Conservation (phyloP, 2,797 vertebrate genomes). For the Linurgus olivaceus region DNA sequence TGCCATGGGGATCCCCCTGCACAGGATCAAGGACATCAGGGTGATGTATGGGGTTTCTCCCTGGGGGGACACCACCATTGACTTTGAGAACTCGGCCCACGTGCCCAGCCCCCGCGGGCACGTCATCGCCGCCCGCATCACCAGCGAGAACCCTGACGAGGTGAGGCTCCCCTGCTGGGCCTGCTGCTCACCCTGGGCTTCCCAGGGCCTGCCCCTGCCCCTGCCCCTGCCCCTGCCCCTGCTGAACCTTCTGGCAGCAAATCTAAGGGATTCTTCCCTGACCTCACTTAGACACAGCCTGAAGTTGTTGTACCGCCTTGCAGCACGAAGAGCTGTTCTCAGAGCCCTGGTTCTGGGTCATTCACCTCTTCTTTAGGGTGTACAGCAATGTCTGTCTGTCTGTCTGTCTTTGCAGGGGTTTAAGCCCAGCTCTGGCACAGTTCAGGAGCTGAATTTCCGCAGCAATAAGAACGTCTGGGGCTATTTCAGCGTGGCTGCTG, state of each 20-base stretch:
- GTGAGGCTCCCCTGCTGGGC: constrained; percentile 57
- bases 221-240: neutral
- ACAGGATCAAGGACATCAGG: constrained; percentile 87
- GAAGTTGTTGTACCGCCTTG: fast-evolving
- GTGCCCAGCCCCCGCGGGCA: constrained; percentile 92
- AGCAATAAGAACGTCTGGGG: constrained; percentile 99
- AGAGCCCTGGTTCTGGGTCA: neutral
- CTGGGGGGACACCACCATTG: constrained; percentile 91
- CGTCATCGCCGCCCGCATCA: constrained; percentile 97
- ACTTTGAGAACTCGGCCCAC: constrained; percentile 90
- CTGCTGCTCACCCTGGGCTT: fast-evolving
- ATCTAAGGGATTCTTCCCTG: neutral
- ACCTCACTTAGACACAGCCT: neutral
- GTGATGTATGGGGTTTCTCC: constrained; percentile 83
- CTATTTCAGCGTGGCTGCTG: constrained; percentile 99
- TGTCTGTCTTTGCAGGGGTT: constrained; percentile 85
- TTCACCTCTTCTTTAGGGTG: neutral
- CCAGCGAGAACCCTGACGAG: constrained; percentile 98
- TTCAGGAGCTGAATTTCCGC: constrained; percentile 98
- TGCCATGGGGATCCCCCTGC: constrained; percentile 94
- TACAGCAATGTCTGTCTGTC: neutral
- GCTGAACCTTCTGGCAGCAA: neutral
- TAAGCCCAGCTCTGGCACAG: constrained; percentile 97
- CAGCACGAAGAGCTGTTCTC: neutral
- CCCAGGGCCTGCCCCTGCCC: neutral